Evolutionary conservation across 2,797 vertebrate genomes (phyloP).

Genomic region (Nyctibius grandis): DNA sequence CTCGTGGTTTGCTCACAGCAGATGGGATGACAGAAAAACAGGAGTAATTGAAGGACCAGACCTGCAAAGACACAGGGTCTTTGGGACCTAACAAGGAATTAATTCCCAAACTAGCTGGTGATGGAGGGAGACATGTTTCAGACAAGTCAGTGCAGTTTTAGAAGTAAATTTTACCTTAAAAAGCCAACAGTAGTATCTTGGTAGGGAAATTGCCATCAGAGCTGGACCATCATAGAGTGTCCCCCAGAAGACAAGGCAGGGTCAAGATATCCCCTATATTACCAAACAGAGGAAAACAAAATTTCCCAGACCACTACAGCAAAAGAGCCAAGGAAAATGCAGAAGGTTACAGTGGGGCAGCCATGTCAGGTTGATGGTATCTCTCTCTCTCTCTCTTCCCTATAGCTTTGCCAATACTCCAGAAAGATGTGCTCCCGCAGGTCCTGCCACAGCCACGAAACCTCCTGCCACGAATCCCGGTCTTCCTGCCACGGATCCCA

Average conservation of each 20-base stretch:
- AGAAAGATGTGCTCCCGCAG: background rate
- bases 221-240: rapidly evolving
- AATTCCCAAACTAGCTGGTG: background rate
- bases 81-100: background rate
- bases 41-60: background rate
- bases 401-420: background rate
- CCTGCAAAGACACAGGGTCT: background rate
- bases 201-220: background rate
- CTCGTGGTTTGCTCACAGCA: background rate
- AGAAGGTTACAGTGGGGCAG: background rate
- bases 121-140: background rate
- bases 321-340: rapidly evolving
- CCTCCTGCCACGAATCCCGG: background rate
- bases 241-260: background rate
- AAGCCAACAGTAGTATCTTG: background rate
- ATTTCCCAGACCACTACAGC: background rate
- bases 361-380: rapidly evolving
- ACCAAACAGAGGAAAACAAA: background rate
- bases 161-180: background rate
- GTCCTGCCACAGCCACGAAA: background rate
- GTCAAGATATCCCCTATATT: rapidly evolving
- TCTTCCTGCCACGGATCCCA: background rate
- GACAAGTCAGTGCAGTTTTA: background rate
- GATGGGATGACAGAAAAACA: background rate
- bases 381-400: background rate